Evolutionary conservation across 2,888 invertebrate genomes (phyloP), one percentile per base, ranked within the genome.

Genomic region (Xylota sylvarum): DNA sequence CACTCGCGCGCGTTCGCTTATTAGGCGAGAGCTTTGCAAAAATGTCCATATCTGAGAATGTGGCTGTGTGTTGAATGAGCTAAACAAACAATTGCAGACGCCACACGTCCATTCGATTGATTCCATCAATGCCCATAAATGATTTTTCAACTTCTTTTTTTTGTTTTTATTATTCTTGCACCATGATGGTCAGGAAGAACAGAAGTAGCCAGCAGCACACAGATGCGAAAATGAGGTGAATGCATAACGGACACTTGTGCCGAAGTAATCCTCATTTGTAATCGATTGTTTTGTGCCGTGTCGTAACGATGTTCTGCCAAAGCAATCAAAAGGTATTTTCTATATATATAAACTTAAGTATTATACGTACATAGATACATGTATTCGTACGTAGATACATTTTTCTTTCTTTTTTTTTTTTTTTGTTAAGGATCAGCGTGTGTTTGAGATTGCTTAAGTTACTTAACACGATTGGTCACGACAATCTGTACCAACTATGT

Each of bases 191-290:
- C 40, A 65, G 30, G 52, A 74, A 55, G 52, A 46, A 55, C 27
- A 46, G 50, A 32, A 55, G 62, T 2, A 35, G n/a, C 35, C 23
- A 37, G 48, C 55, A 52, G 3, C 5, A 62, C 52, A 73, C 70
- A 80, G 84, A 80, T 81, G 81, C 77, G 81, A 78, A 82, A 81
- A 86, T 81, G 81, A 86, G 85, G 85, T 81, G 81, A 80, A 86
- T 86, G 85, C 81, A 73, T 86, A 86, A 86, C 86, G 86, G 86
- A 86, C 86, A 86, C 86, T 86, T 86, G 81, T 86, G 86, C 86
- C 86, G 77, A 86, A 82, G 85, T 86, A 83, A 88, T 88, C 76
- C 86, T 88, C 88, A 88, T 88, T 88, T 88, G 88, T 88, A 88
- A 88, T 86, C 83, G 86, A 77, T 80, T 79, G 87, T 88, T 88